phyloP scores from a whole-genome alignment of 2,888 invertebrate genomes.

The Hydriomena furcata region DNA sequence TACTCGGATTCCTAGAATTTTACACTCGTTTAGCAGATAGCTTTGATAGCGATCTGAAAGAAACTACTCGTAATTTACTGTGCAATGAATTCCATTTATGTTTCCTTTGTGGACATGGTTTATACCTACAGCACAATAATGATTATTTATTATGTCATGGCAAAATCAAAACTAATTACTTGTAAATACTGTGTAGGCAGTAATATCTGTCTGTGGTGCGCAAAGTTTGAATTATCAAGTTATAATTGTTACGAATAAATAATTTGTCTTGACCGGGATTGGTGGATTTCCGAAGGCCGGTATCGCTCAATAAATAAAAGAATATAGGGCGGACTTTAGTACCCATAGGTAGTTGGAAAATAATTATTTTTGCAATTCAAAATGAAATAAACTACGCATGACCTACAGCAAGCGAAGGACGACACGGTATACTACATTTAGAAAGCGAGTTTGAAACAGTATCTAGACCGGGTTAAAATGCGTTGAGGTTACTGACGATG shows the following conservation, averaged over 20 bases:
- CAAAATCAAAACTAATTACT: slow-evolving; percentile 20
- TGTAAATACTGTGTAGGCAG: slow-evolving; percentile 9
- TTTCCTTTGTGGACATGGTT: slow-evolving; percentile 15
- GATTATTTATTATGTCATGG: slow-evolving; percentile 22
- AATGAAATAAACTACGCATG: slow-evolving; percentile 15
- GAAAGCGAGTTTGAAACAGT: slow-evolving; percentile 26
- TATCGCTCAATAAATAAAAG: too few relatives aligned
- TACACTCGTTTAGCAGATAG: background rate
- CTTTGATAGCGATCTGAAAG: background rate
- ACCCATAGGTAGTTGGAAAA: too few relatives aligned
- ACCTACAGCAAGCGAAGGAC: slow-evolving; percentile 24
- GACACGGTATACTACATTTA: slow-evolving; percentile 27
- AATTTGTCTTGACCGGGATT: background rate
- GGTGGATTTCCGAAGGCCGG: too few relatives aligned
- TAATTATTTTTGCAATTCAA: too few relatives aligned
- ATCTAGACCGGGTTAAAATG: slow-evolving; percentile 24
- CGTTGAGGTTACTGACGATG: slow-evolving; percentile 18
- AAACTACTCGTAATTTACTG: background rate
- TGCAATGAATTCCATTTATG: slow-evolving; percentile 1
- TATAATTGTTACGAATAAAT: background rate
- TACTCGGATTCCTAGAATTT: background rate
- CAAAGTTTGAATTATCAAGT: slow-evolving; percentile 3
- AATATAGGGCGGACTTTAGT: background rate
- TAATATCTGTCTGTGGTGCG: background rate
- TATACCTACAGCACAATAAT: slow-evolving; percentile 1